phyloP scores from a whole-genome alignment of 2,113 vertebrate species.

The Okapia johnstoni region DNA sequence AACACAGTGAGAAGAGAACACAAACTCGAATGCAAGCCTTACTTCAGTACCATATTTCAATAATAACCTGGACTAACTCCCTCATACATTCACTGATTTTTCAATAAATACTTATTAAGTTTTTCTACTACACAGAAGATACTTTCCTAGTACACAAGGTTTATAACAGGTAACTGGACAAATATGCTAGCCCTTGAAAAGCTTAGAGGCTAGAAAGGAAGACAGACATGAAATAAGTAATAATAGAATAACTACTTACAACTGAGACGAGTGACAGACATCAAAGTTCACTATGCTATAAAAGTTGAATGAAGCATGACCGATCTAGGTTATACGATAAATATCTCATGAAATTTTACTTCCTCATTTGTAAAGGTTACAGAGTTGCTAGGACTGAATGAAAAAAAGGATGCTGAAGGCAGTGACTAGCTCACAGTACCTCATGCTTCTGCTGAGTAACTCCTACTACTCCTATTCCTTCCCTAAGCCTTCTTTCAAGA shows the following conservation, averaged over 20 bases:
- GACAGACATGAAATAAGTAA: background rate
- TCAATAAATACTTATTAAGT: background rate
- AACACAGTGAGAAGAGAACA: background rate
- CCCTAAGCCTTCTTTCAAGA: background rate
- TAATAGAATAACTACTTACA: background rate
- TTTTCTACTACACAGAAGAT: background rate
- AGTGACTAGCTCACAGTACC: background rate
- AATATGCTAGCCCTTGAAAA: background rate
- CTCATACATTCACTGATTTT: background rate
- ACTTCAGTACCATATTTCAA: background rate
- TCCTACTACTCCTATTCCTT: background rate
- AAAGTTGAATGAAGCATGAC: background rate
- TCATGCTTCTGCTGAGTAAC: background rate
- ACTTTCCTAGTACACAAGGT: background rate
- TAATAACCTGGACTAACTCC: background rate
- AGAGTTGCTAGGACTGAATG: background rate
- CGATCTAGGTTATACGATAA: no score
- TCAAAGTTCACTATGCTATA: background rate
- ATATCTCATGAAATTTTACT: background rate
- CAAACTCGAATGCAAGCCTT: background rate
- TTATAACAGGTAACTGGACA: background rate
- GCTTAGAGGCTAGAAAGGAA: background rate
- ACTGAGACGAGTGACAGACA: background rate
- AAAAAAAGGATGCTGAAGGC: background rate
- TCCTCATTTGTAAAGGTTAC: background rate